These are phyloP conservation scores for Anisognathus igniventris DNA, from an alignment of 2,797 vertebrate species.

Conservation along the genomic window DNA sequence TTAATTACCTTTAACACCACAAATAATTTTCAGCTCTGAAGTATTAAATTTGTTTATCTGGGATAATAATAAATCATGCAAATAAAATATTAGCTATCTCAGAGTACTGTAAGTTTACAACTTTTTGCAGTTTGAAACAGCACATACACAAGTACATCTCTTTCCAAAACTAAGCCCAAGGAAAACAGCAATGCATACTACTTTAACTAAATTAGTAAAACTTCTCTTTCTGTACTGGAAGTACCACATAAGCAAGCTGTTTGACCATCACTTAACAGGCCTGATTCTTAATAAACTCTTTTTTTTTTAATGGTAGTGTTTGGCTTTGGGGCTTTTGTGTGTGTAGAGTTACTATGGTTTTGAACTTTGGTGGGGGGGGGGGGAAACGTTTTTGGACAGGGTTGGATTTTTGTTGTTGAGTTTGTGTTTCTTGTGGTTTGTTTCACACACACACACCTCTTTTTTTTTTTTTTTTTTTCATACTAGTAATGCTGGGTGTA, in stretches of 20 bases:
- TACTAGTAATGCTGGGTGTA: background rate
- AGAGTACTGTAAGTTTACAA: background rate
- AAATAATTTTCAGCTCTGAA: background rate
- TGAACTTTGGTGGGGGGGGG: too few relatives aligned
- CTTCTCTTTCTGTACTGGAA: background rate
- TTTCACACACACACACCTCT: accelerated
- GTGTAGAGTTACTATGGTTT: too few relatives aligned
- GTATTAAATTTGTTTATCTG: background rate
- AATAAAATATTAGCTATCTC: background rate
- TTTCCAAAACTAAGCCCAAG: background rate
- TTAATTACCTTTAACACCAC: conserved; percentile 11
- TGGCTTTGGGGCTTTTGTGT: background rate
- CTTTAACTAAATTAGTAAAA: background rate
- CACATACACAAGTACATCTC: background rate
- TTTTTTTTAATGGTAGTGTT: background rate
- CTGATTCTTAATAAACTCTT: background rate
- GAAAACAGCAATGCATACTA: background rate
- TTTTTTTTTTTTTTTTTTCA: too few relatives aligned
- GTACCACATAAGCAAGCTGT: background rate
- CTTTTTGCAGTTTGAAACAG: background rate
- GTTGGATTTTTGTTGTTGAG: too few relatives aligned
- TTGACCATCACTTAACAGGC: background rate
- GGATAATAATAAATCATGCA: background rate
- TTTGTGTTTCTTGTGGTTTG: background rate
- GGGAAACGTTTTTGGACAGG: accelerated